Conservation (phyloP, 2,888 invertebrate species). For the Amblyjoppa proteus region DNA sequence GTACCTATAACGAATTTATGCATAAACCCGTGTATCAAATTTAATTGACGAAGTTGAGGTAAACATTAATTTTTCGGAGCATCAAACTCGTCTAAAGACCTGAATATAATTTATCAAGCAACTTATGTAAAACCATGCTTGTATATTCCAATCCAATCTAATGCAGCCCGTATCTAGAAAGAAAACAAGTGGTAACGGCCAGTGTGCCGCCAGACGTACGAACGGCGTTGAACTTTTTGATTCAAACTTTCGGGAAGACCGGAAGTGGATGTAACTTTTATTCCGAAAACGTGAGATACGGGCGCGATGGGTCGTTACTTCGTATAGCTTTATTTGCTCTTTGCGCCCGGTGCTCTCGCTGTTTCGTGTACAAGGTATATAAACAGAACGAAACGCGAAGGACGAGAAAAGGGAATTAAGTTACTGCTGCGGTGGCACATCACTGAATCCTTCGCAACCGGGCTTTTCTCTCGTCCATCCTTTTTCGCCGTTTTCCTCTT, state of each 20-base stretch:
- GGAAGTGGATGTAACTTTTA: conserved; percentile 10
- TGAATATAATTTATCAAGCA: neutral
- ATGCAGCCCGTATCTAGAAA: neutral
- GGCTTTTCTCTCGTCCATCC: conserved; percentile 48
- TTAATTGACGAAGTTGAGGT: too few species aligned
- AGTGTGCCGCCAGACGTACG: neutral
- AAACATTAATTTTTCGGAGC: too few species aligned
- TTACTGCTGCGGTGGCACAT: conserved; percentile 58
- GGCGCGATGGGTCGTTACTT: conserved; percentile 60
- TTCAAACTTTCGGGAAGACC: conserved; percentile 20
- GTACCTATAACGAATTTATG: too few species aligned
- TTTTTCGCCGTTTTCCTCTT: conserved; percentile 29
- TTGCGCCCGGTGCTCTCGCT: conserved; percentile 14
- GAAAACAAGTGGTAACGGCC: neutral
- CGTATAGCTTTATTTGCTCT: conserved; percentile 59
- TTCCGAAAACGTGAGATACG: conserved; percentile 17
- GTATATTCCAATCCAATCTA: neutral
- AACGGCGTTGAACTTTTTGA: conserved; percentile 9
- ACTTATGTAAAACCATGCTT: neutral
- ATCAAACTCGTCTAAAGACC: neutral
- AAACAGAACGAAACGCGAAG: conserved; percentile 42
- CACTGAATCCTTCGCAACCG: conserved; percentile 63
- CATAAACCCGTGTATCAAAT: too few species aligned
- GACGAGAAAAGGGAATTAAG: conserved; percentile 60
- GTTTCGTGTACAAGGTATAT: conserved; percentile 28